Evolutionary conservation across 1,140 invertebrate species (phyloP).

Genomic region (Drosophila gunungcola): DNA sequence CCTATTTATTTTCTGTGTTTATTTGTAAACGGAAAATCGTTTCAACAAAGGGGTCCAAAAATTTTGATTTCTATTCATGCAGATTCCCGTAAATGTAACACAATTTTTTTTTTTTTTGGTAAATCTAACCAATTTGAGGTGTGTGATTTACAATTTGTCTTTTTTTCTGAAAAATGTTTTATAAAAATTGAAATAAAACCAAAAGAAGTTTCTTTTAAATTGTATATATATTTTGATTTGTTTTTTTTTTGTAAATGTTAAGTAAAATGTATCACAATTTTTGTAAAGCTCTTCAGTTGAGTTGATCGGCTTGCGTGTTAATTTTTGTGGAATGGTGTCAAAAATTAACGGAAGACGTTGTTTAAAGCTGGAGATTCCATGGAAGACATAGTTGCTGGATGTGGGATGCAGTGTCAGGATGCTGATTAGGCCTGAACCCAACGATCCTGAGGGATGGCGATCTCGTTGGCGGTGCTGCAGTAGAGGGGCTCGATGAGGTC

Average conservation of each 20-base stretch:
- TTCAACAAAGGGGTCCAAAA: conserved; percentile 11
- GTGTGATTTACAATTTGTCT: conserved; percentile 5
- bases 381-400: conserved; percentile 64
- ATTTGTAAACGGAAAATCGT: conserved; percentile 54
- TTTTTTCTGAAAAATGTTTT: background rate
- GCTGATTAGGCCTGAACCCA: conserved; percentile 85
- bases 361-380: conserved; percentile 58
- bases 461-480: conserved; percentile 84
- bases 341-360: conserved; percentile 74
- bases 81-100: conserved; percentile 1
- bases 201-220: conserved; percentile 54
- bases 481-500: conserved; percentile 83
- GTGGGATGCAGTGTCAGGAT: background rate
- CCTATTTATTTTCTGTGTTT: conserved; percentile 35
- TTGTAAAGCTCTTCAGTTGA: conserved; percentile 73
- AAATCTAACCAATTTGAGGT: conserved; percentile 4
- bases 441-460: conserved; percentile 84
- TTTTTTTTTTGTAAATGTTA: conserved; percentile 42
- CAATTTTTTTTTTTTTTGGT: conserved; percentile 7
- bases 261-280: conserved; percentile 83
- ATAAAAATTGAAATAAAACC: conserved; percentile 5
- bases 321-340: conserved; percentile 55
- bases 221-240: conserved; percentile 71
- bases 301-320: conserved; percentile 63
- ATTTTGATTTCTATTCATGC: no score